Evolutionary conservation across 2,888 invertebrate species (phyloP), one percentile per base, ranked within the genome.

Genomic region (Eumerus sabulonum): DNA sequence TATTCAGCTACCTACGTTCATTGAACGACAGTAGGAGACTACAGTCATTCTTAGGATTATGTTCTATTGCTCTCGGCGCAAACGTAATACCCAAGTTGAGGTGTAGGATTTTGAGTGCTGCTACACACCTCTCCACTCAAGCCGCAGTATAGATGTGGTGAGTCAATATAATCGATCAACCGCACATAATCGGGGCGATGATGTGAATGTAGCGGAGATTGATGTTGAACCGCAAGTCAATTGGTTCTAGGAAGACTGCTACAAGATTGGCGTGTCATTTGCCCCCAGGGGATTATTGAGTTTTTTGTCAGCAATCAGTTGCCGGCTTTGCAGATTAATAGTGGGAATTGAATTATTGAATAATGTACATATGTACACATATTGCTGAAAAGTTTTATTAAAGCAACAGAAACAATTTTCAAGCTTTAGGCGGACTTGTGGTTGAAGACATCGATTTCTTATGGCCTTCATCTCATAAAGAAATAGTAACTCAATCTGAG

Each of bases 71-170:
- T 70, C 35, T 63, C 53, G 51, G 63, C 27, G 27, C 63, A 57
- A 76, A 76, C 47, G 59, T 53, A 76, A 76, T 63, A 59, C 63
- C 40, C n/a, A 36, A 57, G 57, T 42, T 63, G 57, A 47, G 63
- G 76, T 70, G 53, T 76, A 70, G 76, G 63, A 47, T 76, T 63
- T 40, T n/a, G 11, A 40, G 11, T 40, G 40, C n/a, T 40, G n/a
- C 9, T 62, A 57, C 67, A 27, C 27, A 44, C 50, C 18, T 60
- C 53, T 67, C n/a, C n/a, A 27, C 13, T 27, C 62, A 54, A 62
- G 60, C 67, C 56, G 60, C 67, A 4, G 27, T 27, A 7, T 2
- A 27, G 27, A 27, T 7, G n/a, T 27, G 27, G 27, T 4, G 27
- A 27, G 27, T 27, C 27, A 7, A 53, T 47, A 17, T 27, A 57